phyloP scores from a whole-genome alignment of 2,113 vertebrate species.

The Circaetus gallicus region DNA sequence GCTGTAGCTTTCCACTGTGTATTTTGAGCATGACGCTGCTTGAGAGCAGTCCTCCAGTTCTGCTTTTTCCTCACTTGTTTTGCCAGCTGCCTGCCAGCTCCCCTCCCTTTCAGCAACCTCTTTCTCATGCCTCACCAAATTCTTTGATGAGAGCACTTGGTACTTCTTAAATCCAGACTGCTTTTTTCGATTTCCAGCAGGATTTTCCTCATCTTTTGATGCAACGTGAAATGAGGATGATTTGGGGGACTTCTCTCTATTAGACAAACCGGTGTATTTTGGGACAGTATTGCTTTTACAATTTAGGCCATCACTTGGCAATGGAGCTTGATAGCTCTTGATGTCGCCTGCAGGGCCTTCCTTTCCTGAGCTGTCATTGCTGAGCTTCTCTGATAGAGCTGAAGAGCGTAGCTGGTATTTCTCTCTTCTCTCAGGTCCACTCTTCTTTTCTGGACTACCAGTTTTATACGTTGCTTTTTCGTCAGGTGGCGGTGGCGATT shows the following conservation, averaged over 20 bases:
- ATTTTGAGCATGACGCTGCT: constrained; percentile 70
- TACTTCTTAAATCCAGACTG: neutral
- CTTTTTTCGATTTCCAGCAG: neutral
- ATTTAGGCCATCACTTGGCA: neutral
- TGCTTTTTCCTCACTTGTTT: neutral
- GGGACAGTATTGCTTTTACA: neutral
- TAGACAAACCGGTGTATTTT: neutral
- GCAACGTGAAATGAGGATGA: neutral
- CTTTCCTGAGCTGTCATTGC: neutral
- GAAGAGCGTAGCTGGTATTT: neutral
- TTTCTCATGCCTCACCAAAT: neutral
- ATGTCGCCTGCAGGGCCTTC: neutral
- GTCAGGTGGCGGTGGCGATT: neutral
- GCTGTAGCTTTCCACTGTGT: constrained; percentile 84
- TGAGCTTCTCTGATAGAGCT: neutral
- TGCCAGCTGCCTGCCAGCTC: neutral
- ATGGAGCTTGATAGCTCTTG: neutral
- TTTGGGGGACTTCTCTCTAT: neutral
- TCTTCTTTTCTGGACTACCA: neutral
- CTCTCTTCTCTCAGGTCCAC: neutral
- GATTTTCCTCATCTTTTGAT: neutral
- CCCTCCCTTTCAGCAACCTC: neutral
- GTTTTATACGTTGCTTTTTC: neutral
- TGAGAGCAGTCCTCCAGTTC: neutral
- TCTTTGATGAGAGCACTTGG: neutral